Conservation (phyloP, 2,113 vertebrate species). For the Bettongia penicillata region DNA sequence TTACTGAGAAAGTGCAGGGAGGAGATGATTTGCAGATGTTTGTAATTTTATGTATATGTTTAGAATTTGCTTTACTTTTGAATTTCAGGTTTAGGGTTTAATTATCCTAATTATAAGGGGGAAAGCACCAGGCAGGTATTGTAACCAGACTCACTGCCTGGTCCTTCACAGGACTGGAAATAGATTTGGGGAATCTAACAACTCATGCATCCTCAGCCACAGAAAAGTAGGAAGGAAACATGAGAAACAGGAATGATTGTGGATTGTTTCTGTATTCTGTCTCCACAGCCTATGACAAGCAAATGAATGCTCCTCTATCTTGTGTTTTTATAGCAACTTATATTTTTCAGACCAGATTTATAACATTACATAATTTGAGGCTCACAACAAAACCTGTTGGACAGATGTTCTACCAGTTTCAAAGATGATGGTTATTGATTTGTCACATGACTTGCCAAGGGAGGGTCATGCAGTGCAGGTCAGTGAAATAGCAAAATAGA, state of each 20-base stretch:
- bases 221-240: background rate
- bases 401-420: background rate
- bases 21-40: background rate
- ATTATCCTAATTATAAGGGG: background rate
- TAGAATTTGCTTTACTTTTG: background rate
- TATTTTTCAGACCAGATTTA: background rate
- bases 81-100: background rate
- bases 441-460: background rate
- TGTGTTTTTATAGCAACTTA: background rate
- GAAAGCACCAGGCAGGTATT: background rate
- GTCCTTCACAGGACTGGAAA: background rate
- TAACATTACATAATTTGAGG: conserved; percentile 11
- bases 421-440: background rate
- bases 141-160: background rate
- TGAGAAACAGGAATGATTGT: background rate
- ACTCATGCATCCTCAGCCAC: background rate
- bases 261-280: background rate
- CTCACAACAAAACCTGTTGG: background rate
- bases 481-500: background rate
- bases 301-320: background rate
- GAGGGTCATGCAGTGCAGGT: background rate
- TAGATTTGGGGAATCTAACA: background rate
- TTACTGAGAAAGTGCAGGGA: background rate
- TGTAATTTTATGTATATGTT: background rate
- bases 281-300: background rate